Evolutionary conservation across 2,888 invertebrate genomes (phyloP), one percentile per base, ranked within the genome.

Genomic region (Cybosia mesomella): DNA sequence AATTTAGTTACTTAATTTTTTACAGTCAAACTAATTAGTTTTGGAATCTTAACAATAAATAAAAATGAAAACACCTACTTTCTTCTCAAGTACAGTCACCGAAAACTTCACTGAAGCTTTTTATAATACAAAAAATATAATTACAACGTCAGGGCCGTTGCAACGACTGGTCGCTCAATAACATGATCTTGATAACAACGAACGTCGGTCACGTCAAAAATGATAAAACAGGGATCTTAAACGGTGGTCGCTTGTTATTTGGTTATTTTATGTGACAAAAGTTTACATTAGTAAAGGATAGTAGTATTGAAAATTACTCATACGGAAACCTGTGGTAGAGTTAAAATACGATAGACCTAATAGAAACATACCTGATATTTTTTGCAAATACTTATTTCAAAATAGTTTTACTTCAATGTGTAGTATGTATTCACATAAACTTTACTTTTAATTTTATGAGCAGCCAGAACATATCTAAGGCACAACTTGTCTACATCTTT

Each of bases 131-230:
- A 36, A 67, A 61, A 68, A 66, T 73, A 69, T 66, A 65, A 72
- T 69, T 72, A 68, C 62, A 75, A 67, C 67, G 71, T 71, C 66
- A 74, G 70, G 70, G 74, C 73, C 54, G 72, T 70, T 83, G 84
- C 80, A 84, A 70, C 75, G 71, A 78, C 76, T 76, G 74, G 69
- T 57, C 49, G 67, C 80, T 78, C 82, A 77, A 77, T 80, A 84
- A 78, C 81, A 78, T 66, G 69, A 85, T 85, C 83, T 81, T 75
- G 85, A 85, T 85, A 85, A 83, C 71, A 66, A 68, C 76, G 74
- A 71, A 74, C 74, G 80, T 68, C 70, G 79, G 77, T 73, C 72
- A 77, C 76, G 74, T 79, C 80, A 79, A 81, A 81, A 80, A 83
- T 75, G 80, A 75, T 72, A 75, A 70, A 67, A 58, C 81, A 81